Base-by-base conservation (phyloP, 1,140 invertebrate genomes). In the Pseudachorutes palmiensis region DNA sequence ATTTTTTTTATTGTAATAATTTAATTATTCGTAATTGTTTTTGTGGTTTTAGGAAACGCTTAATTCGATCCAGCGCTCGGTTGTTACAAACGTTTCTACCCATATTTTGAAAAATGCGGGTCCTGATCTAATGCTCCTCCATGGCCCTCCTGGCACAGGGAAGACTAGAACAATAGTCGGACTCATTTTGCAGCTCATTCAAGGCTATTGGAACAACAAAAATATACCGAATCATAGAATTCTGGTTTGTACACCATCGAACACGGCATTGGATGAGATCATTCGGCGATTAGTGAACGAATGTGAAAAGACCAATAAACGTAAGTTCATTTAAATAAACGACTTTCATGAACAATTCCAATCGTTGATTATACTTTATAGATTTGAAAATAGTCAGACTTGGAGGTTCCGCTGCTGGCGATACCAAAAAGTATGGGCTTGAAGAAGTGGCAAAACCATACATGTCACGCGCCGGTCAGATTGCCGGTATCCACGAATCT, bases 261-360 rank as follows among this genome's bases (percentile, higher is more conserved):
- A 73, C 60, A 68, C 71, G n/a, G 71, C 71, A 12, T 31, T 73
- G 14, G 64, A 73, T 51, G 68, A 73, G 59, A 68, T 73, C 19
- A 69, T 70, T 14, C 9, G 29, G 29, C 60, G 69, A 5, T 36
- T 73, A 2, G 55, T 24, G 3, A 2, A 60, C 1, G 65, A 51
- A 45, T 26, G 24, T 26, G 33, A 67, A 2, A 29, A n/a, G n/a
- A n/a, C n/a, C 36, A 66, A 12, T 14, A 64, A 45, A 32, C 49
- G 12, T 41, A 48, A 22, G 5, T 1, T 30, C 48, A 62, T 30
- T 68, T 67, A 36, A 29, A 26, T n/a, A 26, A 51, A 32, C 41
- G 33, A 59, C 28, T 12, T 28, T 65, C n/a, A 33, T 14, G 24
- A 9, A n/a, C 32, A 33, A 14, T 33, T 65, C 28, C 9, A 30